Conservation (phyloP, 2,888 invertebrate species). For the Synergus itoensis region DNA sequence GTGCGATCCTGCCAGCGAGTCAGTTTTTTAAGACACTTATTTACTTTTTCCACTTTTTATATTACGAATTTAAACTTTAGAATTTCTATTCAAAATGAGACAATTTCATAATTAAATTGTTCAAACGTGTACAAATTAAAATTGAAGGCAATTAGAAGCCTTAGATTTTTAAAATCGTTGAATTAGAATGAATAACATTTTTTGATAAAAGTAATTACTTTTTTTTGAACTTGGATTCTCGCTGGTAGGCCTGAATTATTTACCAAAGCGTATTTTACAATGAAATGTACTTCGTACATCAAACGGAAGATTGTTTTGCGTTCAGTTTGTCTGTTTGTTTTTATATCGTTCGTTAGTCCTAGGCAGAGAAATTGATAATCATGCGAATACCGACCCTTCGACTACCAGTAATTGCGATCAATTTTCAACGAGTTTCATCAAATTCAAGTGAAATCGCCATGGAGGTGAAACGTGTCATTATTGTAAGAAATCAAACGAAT, state of each 20-base stretch:
- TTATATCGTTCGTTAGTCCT: slow-evolving; percentile 13
- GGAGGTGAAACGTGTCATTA: slow-evolving; percentile 2
- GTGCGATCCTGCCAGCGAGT: not conserved
- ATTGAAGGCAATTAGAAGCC: too few relatives aligned
- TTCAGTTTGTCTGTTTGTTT: slow-evolving; percentile 13
- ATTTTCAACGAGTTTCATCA: not conserved
- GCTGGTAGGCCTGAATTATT: slow-evolving; percentile 4
- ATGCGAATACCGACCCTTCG: slow-evolving; percentile 7
- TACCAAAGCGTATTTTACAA: slow-evolving; percentile 35
- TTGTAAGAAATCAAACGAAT: slow-evolving; percentile 13
- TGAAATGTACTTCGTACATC: slow-evolving; percentile 7
- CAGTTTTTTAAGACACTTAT: not conserved
- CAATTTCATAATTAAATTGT: not conserved
- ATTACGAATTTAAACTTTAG: not conserved
- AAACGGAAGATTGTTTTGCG: slow-evolving; percentile 15
- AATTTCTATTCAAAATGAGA: not conserved
- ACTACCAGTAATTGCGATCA: not conserved
- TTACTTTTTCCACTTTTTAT: not conserved
- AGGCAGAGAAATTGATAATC: slow-evolving; percentile 19
- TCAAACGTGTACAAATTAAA: not conserved
- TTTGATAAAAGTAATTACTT: not conserved
- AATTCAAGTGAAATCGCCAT: not conserved
- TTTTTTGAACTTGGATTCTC: not conserved
- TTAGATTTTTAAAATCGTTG: too few relatives aligned
- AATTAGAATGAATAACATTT: not conserved